These are phyloP conservation scores for Mythimna pallens DNA, from an alignment of 2,888 invertebrate genomes.

Conservation along the genomic window DNA sequence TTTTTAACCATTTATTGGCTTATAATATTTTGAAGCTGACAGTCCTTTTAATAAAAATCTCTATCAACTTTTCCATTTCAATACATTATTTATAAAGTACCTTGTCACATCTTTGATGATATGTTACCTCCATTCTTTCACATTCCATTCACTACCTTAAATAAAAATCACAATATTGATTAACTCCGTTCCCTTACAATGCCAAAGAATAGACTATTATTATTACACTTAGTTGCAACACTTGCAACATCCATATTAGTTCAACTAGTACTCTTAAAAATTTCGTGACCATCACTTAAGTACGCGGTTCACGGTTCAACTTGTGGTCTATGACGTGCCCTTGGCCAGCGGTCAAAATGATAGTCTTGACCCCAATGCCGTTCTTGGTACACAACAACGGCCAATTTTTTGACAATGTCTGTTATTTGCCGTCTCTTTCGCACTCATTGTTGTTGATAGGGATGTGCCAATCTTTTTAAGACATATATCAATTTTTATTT, in stretches of 20 bases:
- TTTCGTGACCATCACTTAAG: constrained; percentile 41
- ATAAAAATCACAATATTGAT: not conserved
- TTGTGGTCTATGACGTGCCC: constrained; percentile 35
- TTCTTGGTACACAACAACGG: constrained; percentile 48
- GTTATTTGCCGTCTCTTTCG: constrained; percentile 28
- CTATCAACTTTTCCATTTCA: too few relatives aligned
- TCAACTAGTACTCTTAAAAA: constrained; percentile 8
- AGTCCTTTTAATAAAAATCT: too few relatives aligned
- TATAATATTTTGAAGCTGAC: too few relatives aligned
- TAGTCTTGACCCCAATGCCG: constrained; percentile 60
- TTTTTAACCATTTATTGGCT: too few relatives aligned
- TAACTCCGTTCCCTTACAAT: not conserved
- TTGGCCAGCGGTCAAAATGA: constrained; percentile 51
- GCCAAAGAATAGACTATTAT: constrained; percentile 7
- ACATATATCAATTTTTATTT: constrained; percentile 16
- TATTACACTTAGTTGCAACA: constrained; percentile 11
- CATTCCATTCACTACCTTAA: not conserved
- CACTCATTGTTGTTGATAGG: constrained; percentile 20
- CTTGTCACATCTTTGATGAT: not conserved
- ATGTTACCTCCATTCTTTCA: not conserved
- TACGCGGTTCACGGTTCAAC: constrained; percentile 32
- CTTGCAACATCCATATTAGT: constrained; percentile 22
- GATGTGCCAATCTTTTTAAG: constrained; percentile 28
- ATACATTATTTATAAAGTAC: too few relatives aligned
- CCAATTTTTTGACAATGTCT: constrained; percentile 50